Conservation (phyloP, 2,888 invertebrate genomes). For the Dolichopus griseipennis region DNA sequence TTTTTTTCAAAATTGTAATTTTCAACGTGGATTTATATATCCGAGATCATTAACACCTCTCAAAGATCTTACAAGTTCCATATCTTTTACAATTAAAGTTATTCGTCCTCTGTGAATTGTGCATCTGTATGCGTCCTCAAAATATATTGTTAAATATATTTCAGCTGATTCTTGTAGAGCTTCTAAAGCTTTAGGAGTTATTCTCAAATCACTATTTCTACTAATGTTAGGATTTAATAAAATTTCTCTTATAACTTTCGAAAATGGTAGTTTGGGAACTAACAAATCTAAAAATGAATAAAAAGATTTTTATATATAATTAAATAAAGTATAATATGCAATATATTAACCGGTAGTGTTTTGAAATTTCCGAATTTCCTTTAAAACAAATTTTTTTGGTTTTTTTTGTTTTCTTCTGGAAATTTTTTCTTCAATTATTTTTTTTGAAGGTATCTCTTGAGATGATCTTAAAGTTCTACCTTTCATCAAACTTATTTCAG, state of each 20-base stretch:
- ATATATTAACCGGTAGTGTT: background rate
- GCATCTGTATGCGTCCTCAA: no score
- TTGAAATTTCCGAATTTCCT: background rate
- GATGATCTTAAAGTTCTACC: no score
- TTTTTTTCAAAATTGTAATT: no score
- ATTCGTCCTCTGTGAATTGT: no score
- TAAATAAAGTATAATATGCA: background rate
- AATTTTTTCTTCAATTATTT: background rate
- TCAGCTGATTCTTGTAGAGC: no score
- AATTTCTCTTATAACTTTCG: no score
- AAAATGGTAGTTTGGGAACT: background rate
- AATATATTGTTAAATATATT: no score
- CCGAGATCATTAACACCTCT: slow-evolving; percentile 29
- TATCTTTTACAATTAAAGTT: slow-evolving; percentile 44
- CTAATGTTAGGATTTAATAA: no score
- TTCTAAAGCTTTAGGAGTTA: no score
- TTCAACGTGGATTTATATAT: no score
- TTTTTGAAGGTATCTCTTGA: background rate
- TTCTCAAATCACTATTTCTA: no score
- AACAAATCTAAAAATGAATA: background rate
- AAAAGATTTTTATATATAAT: background rate
- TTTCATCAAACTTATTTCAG: no score
- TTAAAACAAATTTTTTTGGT: background rate
- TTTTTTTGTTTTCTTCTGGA: background rate
- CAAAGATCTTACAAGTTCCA: slow-evolving; percentile 41